Evolutionary conservation across 2,888 invertebrate genomes (phyloP), one percentile per base, ranked within the genome.

Genomic region (Tromatobia lineatoria): DNA sequence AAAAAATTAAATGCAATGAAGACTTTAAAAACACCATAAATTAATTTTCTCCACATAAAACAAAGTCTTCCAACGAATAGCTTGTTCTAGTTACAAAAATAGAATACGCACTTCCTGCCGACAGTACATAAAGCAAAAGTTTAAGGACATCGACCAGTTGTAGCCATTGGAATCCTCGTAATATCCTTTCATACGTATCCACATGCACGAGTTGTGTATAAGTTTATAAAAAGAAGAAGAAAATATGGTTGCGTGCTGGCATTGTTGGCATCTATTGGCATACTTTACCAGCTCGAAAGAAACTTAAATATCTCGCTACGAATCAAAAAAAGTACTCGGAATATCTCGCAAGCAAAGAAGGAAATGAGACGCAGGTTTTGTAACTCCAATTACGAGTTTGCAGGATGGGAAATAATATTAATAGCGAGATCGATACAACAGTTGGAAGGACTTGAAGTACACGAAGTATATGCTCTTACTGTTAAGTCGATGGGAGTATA

Each of bases 191-290:
- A 78, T 80, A 67, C 69, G 64, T n/a, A 20, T 42, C 70, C 66
- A 18, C 18, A 29, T 71, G 54, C 73, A 52, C 38, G 29, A 25
- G 23, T 11, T 23, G 20, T 2, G 15, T 15, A 25, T 25, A 11
- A 2, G 23, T n/a, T 23, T 64, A 15, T 15, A 66, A 18, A 47
- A 69, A 45, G 25, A 38, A 47, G 25, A 57, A 38, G 42, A 54
- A 77, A 80, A 73, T 20, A 83, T 57, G 47, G 76, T 64, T 57
- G 83, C 83, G 83, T 83, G 80, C 23, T 47, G 25, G 18, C 64
- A 4, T 71, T 79, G 66, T 45, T 76, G 47, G 54, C 42, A 25
- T 45, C 70, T 20, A 61, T 47, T 82, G 81, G 75, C 79, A 79
- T 71, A 83, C 66, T 80, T 75, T n/a, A 42, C 45, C 23, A 18